Base-by-base conservation (phyloP, 2,797 vertebrate genomes). In the Sternotherus odoratus region DNA sequence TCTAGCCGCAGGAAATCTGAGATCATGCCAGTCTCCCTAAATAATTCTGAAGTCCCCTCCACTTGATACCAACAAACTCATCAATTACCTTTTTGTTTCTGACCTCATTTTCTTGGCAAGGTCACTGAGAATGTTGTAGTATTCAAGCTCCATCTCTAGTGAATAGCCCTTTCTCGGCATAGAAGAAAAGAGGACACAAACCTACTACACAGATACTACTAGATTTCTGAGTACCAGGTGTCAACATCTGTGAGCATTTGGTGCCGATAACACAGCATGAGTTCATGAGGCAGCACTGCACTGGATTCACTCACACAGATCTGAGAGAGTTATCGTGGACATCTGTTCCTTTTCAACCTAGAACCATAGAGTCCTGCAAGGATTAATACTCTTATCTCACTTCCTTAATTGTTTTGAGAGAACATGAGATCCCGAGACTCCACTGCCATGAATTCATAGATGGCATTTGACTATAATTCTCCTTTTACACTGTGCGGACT, bases 1-100 rank as follows among this genome's bases (percentile, higher is more conserved):
- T 43, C 16, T 51, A 63, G 17, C 5, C 2, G 8, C 21, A 63
- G 23, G 23, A 11, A n/a, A 87, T 56, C 75, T 56, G 16, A 83
- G 5, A 6, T 51, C 46, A 15, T 50, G 83, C 0, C 0, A 0
- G 39, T 30, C 56, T 75, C 54, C n/a, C 33, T 86, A 49, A 43
- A 48, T 63, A 74, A 17, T 3, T 5, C 1, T 11, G 79, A 80
- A 91, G 46, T 80, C 26, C 85, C 10, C 8, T 39, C 12, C 7
- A 19, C 2, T 8, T 43, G 4, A 11, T 33, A 89, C 21, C 74
- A 88, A 39, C 21, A 88, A 60, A 2, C 77, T 1, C 28, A 85
- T 43, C 21, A 48, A 1, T 57, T 82, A n/a, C 12, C 30, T 17
- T 54, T 28, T 30, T 91, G 5, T 85, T 92, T 66, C 66, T 36